Percentiles rank a stretch among this genome's conserved stretches.
These are phyloP conservation scores for Lophius americanus DNA, from an alignment of 2,797 vertebrate species.

Conservation along the genomic window DNA sequence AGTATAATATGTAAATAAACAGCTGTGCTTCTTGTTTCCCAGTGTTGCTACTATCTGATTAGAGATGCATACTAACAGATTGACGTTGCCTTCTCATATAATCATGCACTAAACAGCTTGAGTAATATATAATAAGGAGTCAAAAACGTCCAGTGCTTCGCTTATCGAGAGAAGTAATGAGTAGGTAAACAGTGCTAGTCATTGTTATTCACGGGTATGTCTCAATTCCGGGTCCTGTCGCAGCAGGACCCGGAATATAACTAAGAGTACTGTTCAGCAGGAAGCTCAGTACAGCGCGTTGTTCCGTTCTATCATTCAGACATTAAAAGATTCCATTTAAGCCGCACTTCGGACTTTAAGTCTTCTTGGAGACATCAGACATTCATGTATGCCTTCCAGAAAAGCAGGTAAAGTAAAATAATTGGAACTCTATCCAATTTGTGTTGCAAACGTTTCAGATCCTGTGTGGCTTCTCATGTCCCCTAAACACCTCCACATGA, in stretches of 20 bases:
- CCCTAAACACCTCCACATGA: conserved; percentile 47
- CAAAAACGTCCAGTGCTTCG: conserved; percentile 10
- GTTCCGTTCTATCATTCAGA: conserved; percentile 36
- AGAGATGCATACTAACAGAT: conserved; percentile 22
- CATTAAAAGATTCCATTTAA: conserved; percentile 39
- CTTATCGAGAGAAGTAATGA: conserved; percentile 9
- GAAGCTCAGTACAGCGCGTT: conserved; percentile 35
- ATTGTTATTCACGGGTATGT: conserved; percentile 61
- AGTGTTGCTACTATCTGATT: conserved; percentile 35
- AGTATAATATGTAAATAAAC: conserved; percentile 41
- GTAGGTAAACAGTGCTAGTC: conserved; percentile 32
- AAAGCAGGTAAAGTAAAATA: conserved; percentile 48
- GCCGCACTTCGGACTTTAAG: conserved; percentile 24
- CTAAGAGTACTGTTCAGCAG: conserved; percentile 20
- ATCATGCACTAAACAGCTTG: conserved; percentile 2
- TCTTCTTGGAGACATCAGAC: conserved; percentile 30
- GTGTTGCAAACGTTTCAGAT: conserved; percentile 44
- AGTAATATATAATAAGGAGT: conserved; percentile 11
- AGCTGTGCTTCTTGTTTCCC: conserved; percentile 28
- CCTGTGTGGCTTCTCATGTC: conserved; percentile 33
- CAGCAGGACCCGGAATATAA: conserved; percentile 32
- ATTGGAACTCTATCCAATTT: conserved; percentile 58
- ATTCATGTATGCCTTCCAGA: conserved; percentile 23
- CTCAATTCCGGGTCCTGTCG: too few relatives aligned
- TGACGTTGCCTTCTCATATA: background rate